Evolutionary conservation across 2,888 invertebrate genomes (phyloP).

Genomic region (Ctena decussata): DNA sequence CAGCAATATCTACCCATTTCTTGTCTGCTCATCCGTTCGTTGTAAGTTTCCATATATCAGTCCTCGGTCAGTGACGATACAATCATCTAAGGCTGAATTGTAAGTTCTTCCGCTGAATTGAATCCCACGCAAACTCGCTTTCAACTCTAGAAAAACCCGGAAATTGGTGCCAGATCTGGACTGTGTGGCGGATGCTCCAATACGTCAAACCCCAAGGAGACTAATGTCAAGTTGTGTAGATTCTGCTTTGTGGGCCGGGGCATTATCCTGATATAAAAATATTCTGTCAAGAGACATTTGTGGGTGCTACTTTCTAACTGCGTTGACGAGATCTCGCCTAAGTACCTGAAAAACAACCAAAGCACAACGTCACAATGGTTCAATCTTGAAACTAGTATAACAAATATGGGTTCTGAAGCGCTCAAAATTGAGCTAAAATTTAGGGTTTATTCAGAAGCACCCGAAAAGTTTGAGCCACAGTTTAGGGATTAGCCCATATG

Average conservation of each 20-base stretch:
- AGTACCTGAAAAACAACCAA: too few relatives aligned
- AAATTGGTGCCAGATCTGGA: conserved; percentile 21
- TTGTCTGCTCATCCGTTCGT: not conserved
- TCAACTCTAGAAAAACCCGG: not conserved
- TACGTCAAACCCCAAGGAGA: conserved; percentile 17
- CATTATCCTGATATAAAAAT: conserved; percentile 17
- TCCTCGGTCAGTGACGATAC: not conserved
- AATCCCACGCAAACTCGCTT: not conserved
- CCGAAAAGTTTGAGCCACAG: too few relatives aligned
- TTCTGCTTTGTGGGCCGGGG: not conserved
- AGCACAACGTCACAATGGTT: too few relatives aligned
- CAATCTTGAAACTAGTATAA: too few relatives aligned
- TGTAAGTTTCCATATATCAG: not conserved
- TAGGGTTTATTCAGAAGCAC: too few relatives aligned
- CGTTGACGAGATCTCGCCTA: too few relatives aligned
- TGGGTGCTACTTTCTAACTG: too few relatives aligned
- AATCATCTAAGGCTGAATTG: not conserved
- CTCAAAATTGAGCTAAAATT: too few relatives aligned
- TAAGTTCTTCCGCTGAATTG: not conserved
- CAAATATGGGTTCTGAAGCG: too few relatives aligned
- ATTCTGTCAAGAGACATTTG: too few relatives aligned
- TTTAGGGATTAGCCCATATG: too few relatives aligned
- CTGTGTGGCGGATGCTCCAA: conserved; percentile 19
- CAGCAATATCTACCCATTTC: not conserved
- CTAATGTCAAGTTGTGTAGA: conserved; percentile 15